A percentile compares a stretch with the other conserved stretches of the same genome.
phyloP scores from a whole-genome alignment of 2,797 vertebrate genomes.

The Vireo griseus region DNA sequence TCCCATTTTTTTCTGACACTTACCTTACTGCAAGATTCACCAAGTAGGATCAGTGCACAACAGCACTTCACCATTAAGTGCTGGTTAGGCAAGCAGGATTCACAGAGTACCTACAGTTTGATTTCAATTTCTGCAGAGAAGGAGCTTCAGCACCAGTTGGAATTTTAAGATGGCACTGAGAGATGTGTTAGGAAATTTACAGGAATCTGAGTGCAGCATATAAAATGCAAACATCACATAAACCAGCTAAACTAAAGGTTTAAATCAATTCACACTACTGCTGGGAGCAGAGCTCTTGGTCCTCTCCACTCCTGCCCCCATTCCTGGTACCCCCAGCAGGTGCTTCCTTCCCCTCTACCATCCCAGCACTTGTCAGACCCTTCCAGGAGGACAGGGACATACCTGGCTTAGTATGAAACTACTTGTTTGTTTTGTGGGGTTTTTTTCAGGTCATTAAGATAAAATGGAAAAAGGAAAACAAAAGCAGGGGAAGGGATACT shows the following conservation, averaged over 20 bases:
- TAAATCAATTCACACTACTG: not conserved
- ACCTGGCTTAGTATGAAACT: not conserved
- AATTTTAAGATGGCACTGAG: not conserved
- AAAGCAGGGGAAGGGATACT: not conserved
- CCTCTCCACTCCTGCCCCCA: not conserved
- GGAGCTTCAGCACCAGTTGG: not conserved
- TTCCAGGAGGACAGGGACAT: not conserved
- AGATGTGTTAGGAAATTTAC: not conserved
- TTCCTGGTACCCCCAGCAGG: not conserved
- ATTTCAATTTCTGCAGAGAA: not conserved
- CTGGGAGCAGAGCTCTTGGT: not conserved
- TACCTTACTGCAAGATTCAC: not conserved
- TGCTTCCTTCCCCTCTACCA: not conserved
- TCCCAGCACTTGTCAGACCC: not conserved
- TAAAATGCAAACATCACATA: not conserved
- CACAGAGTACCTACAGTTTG: not conserved
- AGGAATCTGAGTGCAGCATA: not conserved
- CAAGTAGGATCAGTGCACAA: not conserved
- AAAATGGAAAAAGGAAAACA: not conserved
- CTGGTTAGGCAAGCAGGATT: not conserved
- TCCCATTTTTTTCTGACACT: not conserved
- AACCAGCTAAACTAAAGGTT: not conserved
- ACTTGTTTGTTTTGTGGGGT: rapidly evolving
- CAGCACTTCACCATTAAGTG: not conserved
- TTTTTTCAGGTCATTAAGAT: not conserved